A percentile compares a stretch with the other conserved stretches of the same genome.
Evolutionary conservation across 2,113 vertebrate genomes (phyloP).

Genomic region (Sylvilagus bachmani): DNA sequence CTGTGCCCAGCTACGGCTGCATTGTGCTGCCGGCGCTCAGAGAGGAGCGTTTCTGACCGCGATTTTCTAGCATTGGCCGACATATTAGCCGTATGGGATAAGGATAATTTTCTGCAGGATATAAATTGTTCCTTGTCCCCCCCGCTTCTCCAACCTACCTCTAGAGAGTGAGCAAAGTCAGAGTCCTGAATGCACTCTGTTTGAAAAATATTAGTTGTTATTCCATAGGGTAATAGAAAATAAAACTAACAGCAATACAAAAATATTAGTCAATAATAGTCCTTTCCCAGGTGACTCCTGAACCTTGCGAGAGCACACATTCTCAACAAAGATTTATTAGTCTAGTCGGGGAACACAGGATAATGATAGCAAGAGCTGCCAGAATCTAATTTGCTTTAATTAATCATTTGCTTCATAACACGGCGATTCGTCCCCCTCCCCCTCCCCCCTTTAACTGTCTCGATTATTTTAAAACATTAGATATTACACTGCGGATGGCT

Average conservation of each 20-base stretch:
- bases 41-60: not conserved
- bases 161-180: conserved; percentile 39
- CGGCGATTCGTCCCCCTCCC: conserved; percentile 42
- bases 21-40: not conserved
- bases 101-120: conserved; percentile 58
- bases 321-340: conserved; percentile 81
- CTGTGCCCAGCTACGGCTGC: conserved; percentile 16
- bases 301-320: conserved; percentile 74
- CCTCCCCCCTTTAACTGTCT: conserved; percentile 56
- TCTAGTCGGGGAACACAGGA: conserved; percentile 75
- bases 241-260: conserved; percentile 76
- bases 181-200: conserved; percentile 45
- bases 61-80: conserved; percentile 55
- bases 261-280: conserved; percentile 79
- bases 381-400: conserved; percentile 85
- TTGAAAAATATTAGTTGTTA: conserved; percentile 68
- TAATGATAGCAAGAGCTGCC: conserved; percentile 78
- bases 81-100: conserved; percentile 51
- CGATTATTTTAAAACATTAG: conserved; percentile 84
- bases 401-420: conserved; percentile 85
- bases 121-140: conserved; percentile 3
- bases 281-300: conserved; percentile 81
- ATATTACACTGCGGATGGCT: conserved; percentile 72
- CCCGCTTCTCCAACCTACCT: not conserved
- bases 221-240: conserved; percentile 69